Evolutionary conservation across 2,888 invertebrate genomes (phyloP).

Genomic region (Zygaena filipendulae): DNA sequence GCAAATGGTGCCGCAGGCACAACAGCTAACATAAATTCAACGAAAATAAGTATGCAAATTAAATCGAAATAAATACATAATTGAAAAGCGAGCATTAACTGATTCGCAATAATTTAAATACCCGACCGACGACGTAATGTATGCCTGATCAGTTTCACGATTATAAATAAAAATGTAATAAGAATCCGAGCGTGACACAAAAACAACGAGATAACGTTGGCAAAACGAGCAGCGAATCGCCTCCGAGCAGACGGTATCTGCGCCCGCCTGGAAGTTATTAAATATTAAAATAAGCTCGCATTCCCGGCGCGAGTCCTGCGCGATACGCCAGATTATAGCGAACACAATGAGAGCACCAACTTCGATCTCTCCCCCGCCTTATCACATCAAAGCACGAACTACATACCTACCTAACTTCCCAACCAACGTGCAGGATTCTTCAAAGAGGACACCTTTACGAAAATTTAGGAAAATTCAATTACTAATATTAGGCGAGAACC

Average conservation of each 20-base stretch:
- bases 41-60: no score
- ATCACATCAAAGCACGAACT: constrained; percentile 56
- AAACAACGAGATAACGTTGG: constrained; percentile 55
- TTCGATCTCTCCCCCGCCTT: constrained; percentile 50
- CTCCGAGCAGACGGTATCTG: constrained; percentile 56
- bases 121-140: no score
- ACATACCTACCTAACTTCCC: constrained; percentile 39
- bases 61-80: no score
- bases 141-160: constrained; percentile 38
- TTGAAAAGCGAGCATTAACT: no score
- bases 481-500: no score
- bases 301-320: constrained; percentile 62
- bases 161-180: constrained; percentile 59
- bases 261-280: constrained; percentile 60
- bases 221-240: constrained; percentile 59
- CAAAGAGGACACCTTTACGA: no score
- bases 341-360: constrained; percentile 59
- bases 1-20: neutral
- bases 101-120: constrained; percentile 30
- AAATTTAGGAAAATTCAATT: no score
- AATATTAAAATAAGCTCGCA: constrained; percentile 68
- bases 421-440: no score
- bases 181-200: constrained; percentile 60
- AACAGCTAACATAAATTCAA: no score
- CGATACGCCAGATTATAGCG: constrained; percentile 60